Percentiles rank a stretch among this genome's conserved stretches.
These are phyloP conservation scores for Drosophila athabasca DNA, from an alignment of 1,140 invertebrate genomes.

Conservation along the genomic window DNA sequence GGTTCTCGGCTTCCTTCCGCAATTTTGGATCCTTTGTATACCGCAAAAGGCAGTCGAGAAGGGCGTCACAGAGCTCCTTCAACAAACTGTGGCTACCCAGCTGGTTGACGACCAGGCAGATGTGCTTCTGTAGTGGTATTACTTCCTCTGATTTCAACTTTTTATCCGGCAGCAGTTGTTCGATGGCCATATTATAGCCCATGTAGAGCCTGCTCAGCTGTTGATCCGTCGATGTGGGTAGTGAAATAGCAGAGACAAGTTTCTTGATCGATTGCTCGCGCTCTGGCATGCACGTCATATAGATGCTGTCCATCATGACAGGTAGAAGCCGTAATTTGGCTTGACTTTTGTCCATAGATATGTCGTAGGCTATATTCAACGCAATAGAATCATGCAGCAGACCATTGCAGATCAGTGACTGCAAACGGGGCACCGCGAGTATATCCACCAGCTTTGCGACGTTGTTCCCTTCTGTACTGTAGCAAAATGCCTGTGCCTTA, in stretches of 20 bases:
- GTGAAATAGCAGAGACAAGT: not conserved
- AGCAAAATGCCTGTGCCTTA: slow-evolving; percentile 18
- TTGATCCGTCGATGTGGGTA: not conserved
- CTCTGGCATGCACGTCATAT: slow-evolving; percentile 18
- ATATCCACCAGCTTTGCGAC: slow-evolving; percentile 1
- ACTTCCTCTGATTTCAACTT: slow-evolving; percentile 6
- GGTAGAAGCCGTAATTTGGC: slow-evolving; percentile 22
- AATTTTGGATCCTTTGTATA: slow-evolving; percentile 35
- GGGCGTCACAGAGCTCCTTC: slow-evolving; percentile 40
- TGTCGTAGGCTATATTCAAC: slow-evolving; percentile 9
- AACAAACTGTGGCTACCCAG: slow-evolving; percentile 54
- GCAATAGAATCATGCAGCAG: slow-evolving; percentile 34
- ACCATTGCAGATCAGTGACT: slow-evolving; percentile 46
- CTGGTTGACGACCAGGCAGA: slow-evolving; percentile 48
- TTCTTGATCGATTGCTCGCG: slow-evolving; percentile 12
- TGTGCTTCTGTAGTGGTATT: slow-evolving; percentile 15
- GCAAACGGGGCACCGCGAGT: slow-evolving; percentile 44
- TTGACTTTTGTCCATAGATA: not conserved
- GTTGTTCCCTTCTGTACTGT: not conserved
- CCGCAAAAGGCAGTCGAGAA: slow-evolving; percentile 45
- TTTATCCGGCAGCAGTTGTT: slow-evolving; percentile 10
- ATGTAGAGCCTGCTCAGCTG: slow-evolving; percentile 18
- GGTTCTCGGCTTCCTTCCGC: slow-evolving; percentile 34
- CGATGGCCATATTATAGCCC: slow-evolving; percentile 36
- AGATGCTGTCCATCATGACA: slow-evolving; percentile 41